Conservation (phyloP, 2,888 invertebrate species). For the Morinoia aosen region DNA sequence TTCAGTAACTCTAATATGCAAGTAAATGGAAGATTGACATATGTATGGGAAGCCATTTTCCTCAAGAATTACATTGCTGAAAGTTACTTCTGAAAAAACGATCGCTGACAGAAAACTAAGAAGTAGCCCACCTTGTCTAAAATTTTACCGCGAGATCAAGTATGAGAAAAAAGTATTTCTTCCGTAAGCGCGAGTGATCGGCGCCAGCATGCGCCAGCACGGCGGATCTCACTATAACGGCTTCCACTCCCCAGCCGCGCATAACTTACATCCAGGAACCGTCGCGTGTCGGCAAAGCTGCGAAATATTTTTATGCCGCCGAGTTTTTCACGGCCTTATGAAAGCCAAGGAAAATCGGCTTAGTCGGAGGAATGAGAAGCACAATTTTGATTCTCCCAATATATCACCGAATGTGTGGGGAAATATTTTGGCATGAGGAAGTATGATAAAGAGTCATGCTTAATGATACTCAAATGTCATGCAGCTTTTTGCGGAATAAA, state of each 20-base stretch:
- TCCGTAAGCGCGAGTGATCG: neutral
- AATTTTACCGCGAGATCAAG: neutral
- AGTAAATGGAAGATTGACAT: neutral
- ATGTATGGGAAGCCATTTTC: neutral
- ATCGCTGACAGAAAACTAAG: neutral
- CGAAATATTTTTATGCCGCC: neutral
- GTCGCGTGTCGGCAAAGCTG: neutral
- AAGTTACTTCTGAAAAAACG: neutral
- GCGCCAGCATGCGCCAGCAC: neutral
- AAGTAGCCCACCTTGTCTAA: neutral
- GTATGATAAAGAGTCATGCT: neutral
- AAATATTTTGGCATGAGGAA: neutral
- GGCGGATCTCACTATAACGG: neutral
- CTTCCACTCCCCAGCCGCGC: neutral
- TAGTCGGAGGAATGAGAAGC: neutral
- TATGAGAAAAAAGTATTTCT: neutral
- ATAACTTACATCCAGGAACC: neutral
- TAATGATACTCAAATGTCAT: neutral
- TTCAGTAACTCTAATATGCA: neutral
- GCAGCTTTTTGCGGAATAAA: neutral
- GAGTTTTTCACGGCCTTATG: constrained; percentile 10
- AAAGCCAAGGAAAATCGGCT: neutral
- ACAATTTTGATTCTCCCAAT: neutral
- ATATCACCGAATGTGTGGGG: neutral
- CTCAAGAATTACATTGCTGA: neutral